These are phyloP conservation scores for Nettapus auritus DNA, from an alignment of 2,113 vertebrate genomes.

Conservation along the genomic window DNA sequence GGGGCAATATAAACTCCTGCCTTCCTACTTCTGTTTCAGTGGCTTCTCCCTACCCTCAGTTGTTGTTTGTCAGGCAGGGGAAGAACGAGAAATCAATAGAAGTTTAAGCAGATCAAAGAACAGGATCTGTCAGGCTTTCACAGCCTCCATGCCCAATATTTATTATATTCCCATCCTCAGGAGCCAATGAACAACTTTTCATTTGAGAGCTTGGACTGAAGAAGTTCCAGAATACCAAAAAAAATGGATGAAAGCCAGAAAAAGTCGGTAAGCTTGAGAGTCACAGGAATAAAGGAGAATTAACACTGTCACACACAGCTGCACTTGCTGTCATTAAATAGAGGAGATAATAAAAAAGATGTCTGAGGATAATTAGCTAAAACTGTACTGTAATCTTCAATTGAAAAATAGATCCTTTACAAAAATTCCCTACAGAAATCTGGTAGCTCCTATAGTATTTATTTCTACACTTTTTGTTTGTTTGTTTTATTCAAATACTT, in stretches of 20 bases:
- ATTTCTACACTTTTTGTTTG: not conserved
- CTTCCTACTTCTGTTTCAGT: not conserved
- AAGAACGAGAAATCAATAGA: not conserved
- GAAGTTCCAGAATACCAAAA: slow-evolving; percentile 13
- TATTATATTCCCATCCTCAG: not conserved
- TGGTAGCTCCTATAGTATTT: not conserved
- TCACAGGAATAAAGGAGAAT: not conserved
- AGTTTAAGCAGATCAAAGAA: not conserved
- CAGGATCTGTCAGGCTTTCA: not conserved
- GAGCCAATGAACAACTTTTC: not conserved
- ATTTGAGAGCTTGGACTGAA: not conserved
- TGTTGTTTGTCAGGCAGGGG: not conserved
- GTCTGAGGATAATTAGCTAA: slow-evolving; percentile 15
- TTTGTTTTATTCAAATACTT: not conserved
- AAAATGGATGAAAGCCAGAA: slow-evolving; percentile 9
- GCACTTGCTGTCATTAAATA: not conserved
- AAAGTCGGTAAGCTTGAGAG: not conserved
- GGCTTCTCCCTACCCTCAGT: not conserved
- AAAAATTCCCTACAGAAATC: slow-evolving; percentile 7
- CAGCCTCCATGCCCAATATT: not conserved
- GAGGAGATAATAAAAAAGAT: not conserved
- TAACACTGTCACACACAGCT: not conserved
- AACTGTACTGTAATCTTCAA: not conserved
- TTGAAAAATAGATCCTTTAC: not conserved
- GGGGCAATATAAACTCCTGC: not conserved